These are phyloP conservation scores for Drosophila cardini DNA, from an alignment of 1,140 invertebrate species.

Conservation along the genomic window DNA sequence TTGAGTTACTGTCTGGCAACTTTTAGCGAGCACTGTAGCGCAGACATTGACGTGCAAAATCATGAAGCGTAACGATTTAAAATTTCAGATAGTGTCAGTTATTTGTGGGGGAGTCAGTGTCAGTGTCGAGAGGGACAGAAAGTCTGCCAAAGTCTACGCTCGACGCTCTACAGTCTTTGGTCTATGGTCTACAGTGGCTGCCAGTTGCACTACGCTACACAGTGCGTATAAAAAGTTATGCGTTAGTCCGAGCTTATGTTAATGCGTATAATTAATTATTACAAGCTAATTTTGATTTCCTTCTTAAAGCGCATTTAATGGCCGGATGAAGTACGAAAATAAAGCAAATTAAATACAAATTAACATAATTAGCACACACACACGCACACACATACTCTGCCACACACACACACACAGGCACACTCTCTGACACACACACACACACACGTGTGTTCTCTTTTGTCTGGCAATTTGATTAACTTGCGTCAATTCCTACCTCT, in stretches of 20 bases:
- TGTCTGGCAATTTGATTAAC: slow-evolving; percentile 34
- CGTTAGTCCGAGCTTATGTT: slow-evolving; percentile 57
- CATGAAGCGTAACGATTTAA: slow-evolving; percentile 66
- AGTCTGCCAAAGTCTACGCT: slow-evolving; percentile 6
- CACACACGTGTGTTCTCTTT: slow-evolving; percentile 10
- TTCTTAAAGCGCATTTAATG: slow-evolving; percentile 40
- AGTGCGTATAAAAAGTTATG: slow-evolving; percentile 16
- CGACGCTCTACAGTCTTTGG: slow-evolving; percentile 36
- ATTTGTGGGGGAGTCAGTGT: background rate
- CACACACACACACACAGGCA: background rate
- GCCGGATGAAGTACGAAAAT: slow-evolving; percentile 51
- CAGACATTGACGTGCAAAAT: slow-evolving; percentile 65
- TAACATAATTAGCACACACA: slow-evolving; percentile 64
- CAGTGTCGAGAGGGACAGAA: background rate
- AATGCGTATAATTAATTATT: slow-evolving; percentile 68
- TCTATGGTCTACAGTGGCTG: slow-evolving; percentile 41
- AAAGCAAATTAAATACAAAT: slow-evolving; percentile 69
- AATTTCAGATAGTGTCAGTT: slow-evolving; percentile 54
- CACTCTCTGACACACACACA: background rate
- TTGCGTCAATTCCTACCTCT: slow-evolving; percentile 1
- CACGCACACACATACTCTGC: background rate
- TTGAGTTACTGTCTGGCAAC: background rate
- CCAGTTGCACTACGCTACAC: slow-evolving; percentile 42
- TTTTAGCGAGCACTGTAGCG: slow-evolving; percentile 14
- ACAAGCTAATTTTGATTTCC: slow-evolving; percentile 72